Base-by-base conservation (phyloP, 2,888 invertebrate species). In the Ophonus ardosiacus region DNA sequence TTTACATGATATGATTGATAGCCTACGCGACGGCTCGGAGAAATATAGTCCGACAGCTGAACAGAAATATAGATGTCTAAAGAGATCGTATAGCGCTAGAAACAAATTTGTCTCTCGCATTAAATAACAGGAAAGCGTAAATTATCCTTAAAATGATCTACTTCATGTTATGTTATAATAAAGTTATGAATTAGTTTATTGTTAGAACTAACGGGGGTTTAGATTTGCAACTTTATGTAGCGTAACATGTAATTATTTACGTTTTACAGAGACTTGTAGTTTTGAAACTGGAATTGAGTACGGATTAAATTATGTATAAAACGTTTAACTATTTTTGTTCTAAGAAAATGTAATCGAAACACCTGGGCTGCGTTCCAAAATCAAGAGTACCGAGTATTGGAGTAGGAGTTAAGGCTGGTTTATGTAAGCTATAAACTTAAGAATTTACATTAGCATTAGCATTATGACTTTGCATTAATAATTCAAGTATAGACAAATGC, bases 1-100 rank as follows among this genome's bases (percentile, higher is more conserved):
- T 85, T 85, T 85, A 85, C 79, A 85, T 85, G 85, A 56, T 68
- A 85, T 78, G 86, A 87, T 87, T 87, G 86, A 86, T 85, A 51
- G 85, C 71, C 31, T 74, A 57, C 78, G 38, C 71, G 79, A 84
- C 84, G 40, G 68, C 31, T 13, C 56, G 59, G 56, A 78, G 65
- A 84, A 59, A 84, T 85, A 84, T 79, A 79, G 80, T 38, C 24
- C 78, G 79, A 68, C 85, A 82, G 85, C 83, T 83, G 82, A 81
- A 68, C 21, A 79, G 85, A 74, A 74, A 85, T 85, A 65, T 43
- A 83, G 63, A 51, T 85, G 81, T 82, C 81, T 85, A 81, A n/a
- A 76, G 71, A 81, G 17, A 81, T 81, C 71, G 56, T 57, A 63
- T 65, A 80, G 15, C 43, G 15, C 57, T 56, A 24, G 63, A 13